Conservation (phyloP, 2,888 invertebrate genomes). For the Drosophila demipolita region DNA sequence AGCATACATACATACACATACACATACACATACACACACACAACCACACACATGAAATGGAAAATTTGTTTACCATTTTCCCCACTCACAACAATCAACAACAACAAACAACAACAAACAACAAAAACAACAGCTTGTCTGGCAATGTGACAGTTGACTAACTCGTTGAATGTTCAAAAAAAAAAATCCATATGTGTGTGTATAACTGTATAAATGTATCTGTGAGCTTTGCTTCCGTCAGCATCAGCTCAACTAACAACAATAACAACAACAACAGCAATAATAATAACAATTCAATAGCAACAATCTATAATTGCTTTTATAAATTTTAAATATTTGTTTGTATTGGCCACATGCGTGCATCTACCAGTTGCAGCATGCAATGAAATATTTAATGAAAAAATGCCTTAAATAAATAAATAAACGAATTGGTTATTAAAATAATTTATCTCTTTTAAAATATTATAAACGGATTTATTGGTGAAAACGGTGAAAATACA, state of each 20-base stretch:
- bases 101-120: slow-evolving; percentile 11
- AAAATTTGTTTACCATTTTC: slow-evolving; percentile 74
- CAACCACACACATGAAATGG: slow-evolving; percentile 17
- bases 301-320: slow-evolving; percentile 67
- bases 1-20: slow-evolving; percentile 16
- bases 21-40: slow-evolving; percentile 4
- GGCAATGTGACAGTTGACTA: slow-evolving; percentile 78
- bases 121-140: slow-evolving; percentile 25
- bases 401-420: slow-evolving; percentile 6
- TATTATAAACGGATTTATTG: slow-evolving; percentile 3
- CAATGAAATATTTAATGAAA: slow-evolving; percentile 4
- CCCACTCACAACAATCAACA: slow-evolving; percentile 24
- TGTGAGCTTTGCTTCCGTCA: slow-evolving; percentile 50
- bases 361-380: slow-evolving; percentile 32
- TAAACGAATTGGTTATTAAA: background rate
- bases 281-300: slow-evolving; percentile 15
- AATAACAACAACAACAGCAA: slow-evolving; percentile 12
- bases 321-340: slow-evolving; percentile 56
- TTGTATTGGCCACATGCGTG: slow-evolving; percentile 27
- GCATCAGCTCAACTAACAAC: slow-evolving; percentile 29
- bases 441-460: slow-evolving; percentile 24
- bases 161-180: slow-evolving; percentile 62
- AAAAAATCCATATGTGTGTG: slow-evolving; percentile 23
- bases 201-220: slow-evolving; percentile 6
- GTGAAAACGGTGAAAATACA: slow-evolving; percentile 24